A percentile compares a stretch with the other conserved stretches of the same genome.
These are phyloP conservation scores for Pachliopta kotzebuea DNA, from an alignment of 2,888 invertebrate species.

Conservation along the genomic window DNA sequence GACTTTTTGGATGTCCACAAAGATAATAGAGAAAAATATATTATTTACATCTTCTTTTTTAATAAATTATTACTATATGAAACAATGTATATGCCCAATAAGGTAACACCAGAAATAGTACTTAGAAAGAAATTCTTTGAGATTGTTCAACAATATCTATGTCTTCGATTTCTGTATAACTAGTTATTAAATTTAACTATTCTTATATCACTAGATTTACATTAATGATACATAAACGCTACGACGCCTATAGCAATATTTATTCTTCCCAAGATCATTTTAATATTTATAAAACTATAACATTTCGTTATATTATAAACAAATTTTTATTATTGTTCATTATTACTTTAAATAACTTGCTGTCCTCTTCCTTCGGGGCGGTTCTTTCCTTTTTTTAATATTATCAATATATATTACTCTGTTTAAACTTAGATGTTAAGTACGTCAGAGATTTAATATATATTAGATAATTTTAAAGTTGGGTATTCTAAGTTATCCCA, in stretches of 20 bases:
- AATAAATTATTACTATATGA: not conserved
- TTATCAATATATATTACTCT: not conserved
- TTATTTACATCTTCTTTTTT: conserved; percentile 1
- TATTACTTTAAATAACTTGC: not conserved
- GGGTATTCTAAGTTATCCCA: not conserved
- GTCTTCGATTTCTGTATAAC: conserved; percentile 14
- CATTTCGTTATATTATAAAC: not conserved
- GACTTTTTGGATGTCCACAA: not conserved
- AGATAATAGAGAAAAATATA: not conserved
- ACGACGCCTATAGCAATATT: not conserved
- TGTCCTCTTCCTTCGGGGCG: not conserved
- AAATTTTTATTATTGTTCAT: not conserved
- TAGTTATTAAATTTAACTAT: conserved; percentile 6
- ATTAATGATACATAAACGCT: not conserved
- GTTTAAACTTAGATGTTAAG: not conserved
- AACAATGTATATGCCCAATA: not conserved
- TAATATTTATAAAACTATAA: not conserved
- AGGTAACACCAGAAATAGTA: conserved; percentile 6
- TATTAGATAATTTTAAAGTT: no score
- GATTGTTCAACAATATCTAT: conserved; percentile 19
- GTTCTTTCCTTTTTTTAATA: not conserved
- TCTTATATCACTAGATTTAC: conserved; percentile 18
- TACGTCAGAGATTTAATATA: no score
- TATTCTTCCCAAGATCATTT: not conserved
- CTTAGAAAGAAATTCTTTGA: conserved; percentile 18